Percentiles rank a stretch among this genome's conserved stretches.
These are phyloP conservation scores for Myotis pilosus DNA, from an alignment of 2,797 vertebrate genomes.

Conservation along the genomic window DNA sequence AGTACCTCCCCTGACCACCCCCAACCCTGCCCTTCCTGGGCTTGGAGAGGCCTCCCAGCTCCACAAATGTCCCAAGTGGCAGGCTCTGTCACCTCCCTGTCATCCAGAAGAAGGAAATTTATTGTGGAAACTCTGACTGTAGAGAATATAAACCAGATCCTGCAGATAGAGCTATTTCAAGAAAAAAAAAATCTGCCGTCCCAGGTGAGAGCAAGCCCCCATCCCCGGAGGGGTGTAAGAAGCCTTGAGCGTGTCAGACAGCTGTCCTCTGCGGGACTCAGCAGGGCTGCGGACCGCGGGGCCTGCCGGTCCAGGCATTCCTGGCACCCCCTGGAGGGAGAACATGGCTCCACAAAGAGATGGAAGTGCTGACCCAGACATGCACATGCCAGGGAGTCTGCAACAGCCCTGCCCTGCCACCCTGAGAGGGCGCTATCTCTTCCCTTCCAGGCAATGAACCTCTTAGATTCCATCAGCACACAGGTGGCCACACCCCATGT, in stretches of 20 bases:
- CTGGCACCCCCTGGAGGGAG: not conserved
- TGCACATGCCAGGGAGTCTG: fast-evolving
- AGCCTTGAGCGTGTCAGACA: not conserved
- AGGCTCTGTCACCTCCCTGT: not conserved
- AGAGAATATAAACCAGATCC: not conserved
- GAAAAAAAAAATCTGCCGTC: not conserved
- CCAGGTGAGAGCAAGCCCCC: not conserved
- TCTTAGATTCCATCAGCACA: not conserved
- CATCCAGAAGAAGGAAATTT: not conserved
- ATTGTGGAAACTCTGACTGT: not conserved
- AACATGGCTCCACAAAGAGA: not conserved
- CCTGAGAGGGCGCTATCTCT: not conserved
- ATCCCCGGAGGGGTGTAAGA: fast-evolving
- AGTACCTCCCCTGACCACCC: not conserved
- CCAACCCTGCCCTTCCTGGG: not conserved
- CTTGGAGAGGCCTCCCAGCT: not conserved
- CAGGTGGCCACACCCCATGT: not conserved
- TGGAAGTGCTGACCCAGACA: not conserved
- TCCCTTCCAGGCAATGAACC: not conserved
- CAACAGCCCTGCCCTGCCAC: not conserved
- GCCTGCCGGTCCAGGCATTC: not conserved
- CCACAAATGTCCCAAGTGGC: not conserved
- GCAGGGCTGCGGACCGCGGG: not conserved
- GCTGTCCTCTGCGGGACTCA: not conserved
- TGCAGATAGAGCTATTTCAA: not conserved